phyloP scores from a whole-genome alignment of 2,888 invertebrate genomes.

The Pegoplata infirma region DNA sequence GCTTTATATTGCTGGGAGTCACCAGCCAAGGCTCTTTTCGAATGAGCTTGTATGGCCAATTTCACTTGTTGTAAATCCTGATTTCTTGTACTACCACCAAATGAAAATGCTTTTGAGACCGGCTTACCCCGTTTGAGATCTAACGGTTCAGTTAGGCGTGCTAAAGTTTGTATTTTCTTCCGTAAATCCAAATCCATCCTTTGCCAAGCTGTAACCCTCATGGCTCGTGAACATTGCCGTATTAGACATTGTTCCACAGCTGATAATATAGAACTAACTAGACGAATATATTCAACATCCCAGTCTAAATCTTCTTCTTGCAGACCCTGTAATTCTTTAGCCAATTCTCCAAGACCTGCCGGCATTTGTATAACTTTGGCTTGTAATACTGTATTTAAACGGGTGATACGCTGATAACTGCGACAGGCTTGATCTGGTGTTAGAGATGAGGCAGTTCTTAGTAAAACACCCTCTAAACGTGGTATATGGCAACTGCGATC shows the following conservation, averaged over 20 bases:
- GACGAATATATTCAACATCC: conserved; percentile 80
- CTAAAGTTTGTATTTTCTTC: conserved; percentile 82
- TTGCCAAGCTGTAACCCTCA: conserved; percentile 83
- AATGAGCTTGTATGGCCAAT: conserved; percentile 78
- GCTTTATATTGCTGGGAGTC: conserved; percentile 76
- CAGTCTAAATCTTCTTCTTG: conserved; percentile 79
- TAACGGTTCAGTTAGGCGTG: conserved; percentile 79
- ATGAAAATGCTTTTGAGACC: conserved; percentile 75
- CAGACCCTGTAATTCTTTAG: conserved; percentile 75
- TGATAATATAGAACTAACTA: conserved; percentile 82
- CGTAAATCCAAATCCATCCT: conserved; percentile 82
- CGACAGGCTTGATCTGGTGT: conserved; percentile 90
- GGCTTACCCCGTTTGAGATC: conserved; percentile 74
- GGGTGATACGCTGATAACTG: conserved; percentile 81
- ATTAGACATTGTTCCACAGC: conserved; percentile 86
- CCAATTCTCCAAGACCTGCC: conserved; percentile 73
- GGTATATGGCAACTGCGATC: conserved; percentile 87
- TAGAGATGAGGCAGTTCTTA: conserved; percentile 87
- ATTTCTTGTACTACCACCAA: conserved; percentile 76
- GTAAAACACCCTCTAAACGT: conserved; percentile 87
- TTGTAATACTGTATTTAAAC: conserved; percentile 76
- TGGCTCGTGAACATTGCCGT: conserved; percentile 83
- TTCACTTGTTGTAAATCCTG: conserved; percentile 78
- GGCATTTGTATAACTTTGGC: conserved; percentile 78
- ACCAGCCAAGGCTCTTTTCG: conserved; percentile 75